These are phyloP conservation scores for Erethizon dorsatum DNA, from an alignment of 2,797 vertebrate species.

Conservation along the genomic window DNA sequence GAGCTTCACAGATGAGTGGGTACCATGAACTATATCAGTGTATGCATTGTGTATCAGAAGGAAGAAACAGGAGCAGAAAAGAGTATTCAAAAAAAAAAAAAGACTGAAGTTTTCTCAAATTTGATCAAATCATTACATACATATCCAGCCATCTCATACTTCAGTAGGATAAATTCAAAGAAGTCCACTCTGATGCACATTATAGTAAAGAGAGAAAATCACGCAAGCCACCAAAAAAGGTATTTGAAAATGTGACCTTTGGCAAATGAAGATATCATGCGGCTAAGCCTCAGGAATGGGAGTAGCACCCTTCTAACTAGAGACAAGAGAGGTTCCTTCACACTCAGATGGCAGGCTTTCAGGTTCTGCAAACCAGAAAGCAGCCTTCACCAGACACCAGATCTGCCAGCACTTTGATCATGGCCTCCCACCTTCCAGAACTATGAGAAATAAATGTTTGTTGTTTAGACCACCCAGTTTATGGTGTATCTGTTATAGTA, in stretches of 20 bases:
- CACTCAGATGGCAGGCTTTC: not conserved
- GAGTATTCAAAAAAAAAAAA: not conserved
- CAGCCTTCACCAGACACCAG: not conserved
- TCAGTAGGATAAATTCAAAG: not conserved
- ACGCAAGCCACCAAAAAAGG: not conserved
- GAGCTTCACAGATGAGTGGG: not conserved
- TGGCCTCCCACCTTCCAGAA: not conserved
- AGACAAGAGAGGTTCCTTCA: not conserved
- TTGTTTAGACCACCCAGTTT: not conserved
- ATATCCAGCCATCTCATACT: not conserved
- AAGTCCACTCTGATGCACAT: not conserved
- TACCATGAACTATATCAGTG: not conserved
- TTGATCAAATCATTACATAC: conserved; percentile 31
- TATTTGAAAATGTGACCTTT: not conserved
- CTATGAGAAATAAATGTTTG: not conserved
- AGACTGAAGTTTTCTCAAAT: not conserved
- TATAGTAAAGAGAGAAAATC: conserved; percentile 12
- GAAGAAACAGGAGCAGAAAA: not conserved
- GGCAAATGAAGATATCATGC: not conserved
- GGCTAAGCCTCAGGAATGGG: not conserved
- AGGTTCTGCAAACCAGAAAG: not conserved
- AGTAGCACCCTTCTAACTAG: not conserved
- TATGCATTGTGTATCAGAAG: not conserved
- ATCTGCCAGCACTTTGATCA: not conserved
- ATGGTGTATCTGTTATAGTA: not conserved